A percentile compares a stretch with the other conserved stretches of the same genome.
phyloP scores from a whole-genome alignment of 2,797 vertebrate genomes.

The Chrysocyon brachyurus region DNA sequence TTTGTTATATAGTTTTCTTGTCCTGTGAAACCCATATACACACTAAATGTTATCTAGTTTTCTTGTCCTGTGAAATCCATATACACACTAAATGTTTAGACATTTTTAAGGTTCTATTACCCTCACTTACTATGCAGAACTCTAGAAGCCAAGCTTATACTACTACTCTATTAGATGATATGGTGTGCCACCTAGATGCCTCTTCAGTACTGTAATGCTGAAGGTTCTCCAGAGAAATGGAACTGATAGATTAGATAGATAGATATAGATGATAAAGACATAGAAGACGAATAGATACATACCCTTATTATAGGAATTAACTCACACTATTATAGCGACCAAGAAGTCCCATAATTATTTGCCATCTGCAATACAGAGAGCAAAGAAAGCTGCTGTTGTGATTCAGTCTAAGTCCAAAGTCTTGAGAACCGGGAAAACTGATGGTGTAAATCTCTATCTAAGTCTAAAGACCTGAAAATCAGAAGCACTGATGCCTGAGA shows the following conservation, averaged over 20 bases:
- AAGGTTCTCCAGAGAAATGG: neutral
- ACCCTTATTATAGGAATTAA: neutral
- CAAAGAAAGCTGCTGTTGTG: neutral
- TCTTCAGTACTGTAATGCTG: neutral
- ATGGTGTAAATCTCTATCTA: neutral
- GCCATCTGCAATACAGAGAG: neutral
- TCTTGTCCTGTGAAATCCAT: neutral
- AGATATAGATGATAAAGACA: neutral
- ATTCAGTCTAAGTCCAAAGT: neutral
- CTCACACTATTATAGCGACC: neutral
- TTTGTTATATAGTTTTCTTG: neutral
- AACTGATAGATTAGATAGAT: neutral
- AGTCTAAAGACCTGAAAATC: neutral
- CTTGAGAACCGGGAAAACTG: neutral
- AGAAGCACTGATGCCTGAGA: neutral
- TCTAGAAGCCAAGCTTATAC: neutral
- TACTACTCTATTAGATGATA: neutral
- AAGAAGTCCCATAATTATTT: neutral
- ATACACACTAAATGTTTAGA: neutral
- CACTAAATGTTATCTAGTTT: neutral
- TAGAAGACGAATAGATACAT: neutral
- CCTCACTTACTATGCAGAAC: neutral
- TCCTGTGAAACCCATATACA: neutral
- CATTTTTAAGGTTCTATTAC: neutral
- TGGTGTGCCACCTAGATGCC: neutral